A percentile compares a stretch with the other conserved stretches of the same genome.
These are phyloP conservation scores for Drosophila atripex DNA, from an alignment of 2,888 invertebrate species.

Conservation along the genomic window DNA sequence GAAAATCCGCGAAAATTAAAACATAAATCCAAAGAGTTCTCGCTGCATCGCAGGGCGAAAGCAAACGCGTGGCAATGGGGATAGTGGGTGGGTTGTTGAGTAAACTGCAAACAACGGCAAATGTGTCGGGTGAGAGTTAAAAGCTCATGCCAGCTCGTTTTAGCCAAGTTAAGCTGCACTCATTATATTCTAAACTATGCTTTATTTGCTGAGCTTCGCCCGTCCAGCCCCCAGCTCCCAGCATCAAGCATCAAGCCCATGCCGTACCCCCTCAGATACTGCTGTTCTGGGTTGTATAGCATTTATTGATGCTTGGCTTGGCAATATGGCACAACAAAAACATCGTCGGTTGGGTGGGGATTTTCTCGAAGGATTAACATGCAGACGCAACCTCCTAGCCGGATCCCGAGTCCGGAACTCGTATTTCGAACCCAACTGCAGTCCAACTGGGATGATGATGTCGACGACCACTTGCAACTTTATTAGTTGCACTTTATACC, in stretches of 20 bases:
- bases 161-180: conserved; percentile 73
- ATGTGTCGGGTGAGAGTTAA: conserved; percentile 24
- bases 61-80: conserved; percentile 36
- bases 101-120: conserved; percentile 41
- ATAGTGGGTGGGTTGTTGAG: neutral
- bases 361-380: conserved; percentile 67
- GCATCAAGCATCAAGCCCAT: conserved; percentile 8
- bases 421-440: conserved; percentile 45
- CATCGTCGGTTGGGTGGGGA: conserved; percentile 32
- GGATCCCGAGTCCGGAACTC: conserved; percentile 33
- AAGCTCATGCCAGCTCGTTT: conserved; percentile 64
- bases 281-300: conserved; percentile 61
- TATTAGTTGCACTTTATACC: conserved; percentile 69
- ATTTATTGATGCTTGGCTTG: conserved; percentile 73
- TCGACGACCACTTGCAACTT: conserved; percentile 69
- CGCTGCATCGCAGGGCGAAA: conserved; percentile 29
- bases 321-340: conserved; percentile 42
- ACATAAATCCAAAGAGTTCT: conserved; percentile 56
- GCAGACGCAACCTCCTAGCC: conserved; percentile 41
- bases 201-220: conserved; percentile 56
- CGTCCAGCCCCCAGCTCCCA: neutral
- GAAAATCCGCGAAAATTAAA: conserved; percentile 72
- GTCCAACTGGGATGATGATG: conserved; percentile 29
- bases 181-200: conserved; percentile 70
- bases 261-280: conserved; percentile 18